Evolutionary conservation across 2,113 vertebrate species (phyloP).

Genomic region (Neotoma lepida): DNA sequence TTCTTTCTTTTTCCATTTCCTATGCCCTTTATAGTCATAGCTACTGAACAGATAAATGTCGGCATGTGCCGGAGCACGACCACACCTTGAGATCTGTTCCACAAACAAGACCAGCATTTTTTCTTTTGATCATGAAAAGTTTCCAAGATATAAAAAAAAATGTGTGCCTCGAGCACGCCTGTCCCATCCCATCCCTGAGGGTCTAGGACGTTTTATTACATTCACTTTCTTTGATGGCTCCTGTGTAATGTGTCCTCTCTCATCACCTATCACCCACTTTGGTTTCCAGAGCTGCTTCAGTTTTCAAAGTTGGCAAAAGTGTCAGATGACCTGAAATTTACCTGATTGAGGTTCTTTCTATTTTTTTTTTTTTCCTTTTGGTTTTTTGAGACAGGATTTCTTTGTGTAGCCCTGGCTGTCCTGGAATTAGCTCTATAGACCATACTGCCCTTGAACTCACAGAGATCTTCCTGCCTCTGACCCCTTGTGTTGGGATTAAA

Average conservation of each 20-base stretch:
- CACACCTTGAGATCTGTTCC: not conserved
- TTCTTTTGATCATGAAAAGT: slow-evolving; percentile 15
- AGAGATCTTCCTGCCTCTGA: not conserved
- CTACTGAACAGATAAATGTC: not conserved
- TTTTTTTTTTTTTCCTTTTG: too few relatives aligned
- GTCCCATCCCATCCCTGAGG: not conserved
- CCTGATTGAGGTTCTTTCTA: fast-evolving
- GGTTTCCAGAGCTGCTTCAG: not conserved
- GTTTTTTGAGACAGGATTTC: not conserved
- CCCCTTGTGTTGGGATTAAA: not conserved
- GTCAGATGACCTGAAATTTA: not conserved
- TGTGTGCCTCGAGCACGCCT: too few relatives aligned
- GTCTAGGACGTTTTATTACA: not conserved
- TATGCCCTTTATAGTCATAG: not conserved
- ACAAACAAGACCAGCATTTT: not conserved
- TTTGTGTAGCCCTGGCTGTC: not conserved
- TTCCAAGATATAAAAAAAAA: not conserved
- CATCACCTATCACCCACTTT: not conserved
- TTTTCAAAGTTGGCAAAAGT: not conserved
- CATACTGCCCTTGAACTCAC: not conserved
- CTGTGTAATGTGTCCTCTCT: not conserved
- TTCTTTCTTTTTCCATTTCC: slow-evolving; percentile 12
- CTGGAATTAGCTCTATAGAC: not conserved
- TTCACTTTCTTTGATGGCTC: not conserved
- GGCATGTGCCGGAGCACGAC: not conserved